A percentile compares a stretch with the other conserved stretches of the same genome.
phyloP scores from a whole-genome alignment of 1,140 invertebrate genomes.

The Orchesella cincta region DNA sequence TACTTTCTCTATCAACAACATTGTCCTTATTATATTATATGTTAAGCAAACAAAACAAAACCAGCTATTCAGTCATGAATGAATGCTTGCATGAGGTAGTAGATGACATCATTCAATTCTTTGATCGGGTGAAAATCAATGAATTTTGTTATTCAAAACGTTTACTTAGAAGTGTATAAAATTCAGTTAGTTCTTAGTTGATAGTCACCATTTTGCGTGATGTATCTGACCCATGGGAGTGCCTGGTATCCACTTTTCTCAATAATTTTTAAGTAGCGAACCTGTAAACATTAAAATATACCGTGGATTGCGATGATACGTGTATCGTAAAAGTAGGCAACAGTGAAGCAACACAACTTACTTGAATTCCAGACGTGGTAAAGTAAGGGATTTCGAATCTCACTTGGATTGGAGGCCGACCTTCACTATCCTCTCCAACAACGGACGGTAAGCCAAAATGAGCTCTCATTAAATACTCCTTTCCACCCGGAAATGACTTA shows the following conservation, averaged over 20 bases:
- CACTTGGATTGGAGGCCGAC: slow-evolving; percentile 96
- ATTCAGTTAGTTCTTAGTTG: slow-evolving; percentile 89
- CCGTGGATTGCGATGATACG: background rate
- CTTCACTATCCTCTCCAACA: slow-evolving; percentile 90
- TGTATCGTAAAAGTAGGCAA: background rate
- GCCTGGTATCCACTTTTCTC: slow-evolving; percentile 99
- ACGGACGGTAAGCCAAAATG: slow-evolving; percentile 99
- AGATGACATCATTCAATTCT: too few relatives aligned
- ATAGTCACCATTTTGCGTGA: slow-evolving; percentile 99
- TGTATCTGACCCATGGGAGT: slow-evolving; percentile 97
- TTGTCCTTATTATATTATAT: too few relatives aligned
- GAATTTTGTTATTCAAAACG: too few relatives aligned
- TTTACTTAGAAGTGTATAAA: too few relatives aligned
- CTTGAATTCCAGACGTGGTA: slow-evolving; percentile 98
- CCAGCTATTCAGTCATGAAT: too few relatives aligned
- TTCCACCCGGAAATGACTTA: slow-evolving; percentile 98
- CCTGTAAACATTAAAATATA: slow-evolving; percentile 55
- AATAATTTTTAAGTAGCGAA: slow-evolving; percentile 98
- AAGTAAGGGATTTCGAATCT: slow-evolving; percentile 99
- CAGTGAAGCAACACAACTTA: slow-evolving; percentile 53
- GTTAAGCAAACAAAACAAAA: too few relatives aligned
- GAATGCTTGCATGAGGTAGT: too few relatives aligned
- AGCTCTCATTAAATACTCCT: slow-evolving; percentile 98
- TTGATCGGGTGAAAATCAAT: too few relatives aligned
- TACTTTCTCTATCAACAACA: too few relatives aligned